Base-by-base conservation (phyloP, 2,888 invertebrate genomes). In the Autographa pulchrina region DNA sequence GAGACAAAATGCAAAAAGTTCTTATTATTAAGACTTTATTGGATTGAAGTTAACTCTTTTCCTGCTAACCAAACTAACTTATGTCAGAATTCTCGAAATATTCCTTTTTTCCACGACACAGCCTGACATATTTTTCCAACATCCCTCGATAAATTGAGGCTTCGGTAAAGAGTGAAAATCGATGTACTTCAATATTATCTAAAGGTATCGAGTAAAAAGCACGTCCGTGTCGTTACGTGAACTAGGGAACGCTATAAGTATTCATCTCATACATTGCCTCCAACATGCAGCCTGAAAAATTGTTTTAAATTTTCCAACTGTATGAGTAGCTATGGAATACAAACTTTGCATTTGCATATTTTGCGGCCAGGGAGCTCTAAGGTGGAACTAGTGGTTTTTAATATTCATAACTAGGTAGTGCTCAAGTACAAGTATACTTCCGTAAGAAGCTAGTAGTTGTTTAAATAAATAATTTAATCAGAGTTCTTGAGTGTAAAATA, bases 201-300 rank as follows among this genome's bases (percentile, higher is more conserved):
- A 31, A 54, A 61, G 48, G 62, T 71, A 68, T 70, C 65, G 67
- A 67, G 69, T 72, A 60, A 71, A 71, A 72, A 77, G 85, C 89
- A 91, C 90, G 89, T 88, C 75, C 82, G 56, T 62, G 85, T 82
- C 87, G 86, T 90, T 88, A 86, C 70, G 74, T 69, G 68, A 77
- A 69, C 68, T 72, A 66, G 66, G 61, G 41, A 72, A 74, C 72
- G 74, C 54, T 13, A 75, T 82, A 86, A 75, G 76, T 84, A 85
- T 89, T 85, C 86, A 86, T 86, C 85, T 81, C 84, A 86, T 88
- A 89, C 84, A 89, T 89, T 89, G 91, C 88, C 89, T n/a, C 48
- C 48, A 48, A 90, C 90, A 90, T 86, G 86, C 82, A 80, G 79
- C 73, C 75, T 85, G 86, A 87, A 87, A 91, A 90, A 91, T 91